Conservation (phyloP, 2,797 vertebrate species). For the Carcharodon carcharias region DNA sequence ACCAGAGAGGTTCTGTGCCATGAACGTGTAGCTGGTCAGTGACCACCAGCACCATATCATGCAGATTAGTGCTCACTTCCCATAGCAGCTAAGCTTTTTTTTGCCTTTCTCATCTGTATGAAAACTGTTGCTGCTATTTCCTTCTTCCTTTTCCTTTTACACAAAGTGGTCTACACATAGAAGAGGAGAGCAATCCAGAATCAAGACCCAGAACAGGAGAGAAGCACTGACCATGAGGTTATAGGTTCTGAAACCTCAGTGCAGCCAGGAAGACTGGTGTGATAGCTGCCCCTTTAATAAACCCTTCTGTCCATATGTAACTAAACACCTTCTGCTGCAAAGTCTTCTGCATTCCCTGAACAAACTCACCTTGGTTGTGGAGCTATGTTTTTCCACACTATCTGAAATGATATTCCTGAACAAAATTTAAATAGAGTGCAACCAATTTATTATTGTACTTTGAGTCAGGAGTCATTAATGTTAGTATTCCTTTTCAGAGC, state of each 20-base stretch:
- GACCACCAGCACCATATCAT: background rate
- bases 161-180: background rate
- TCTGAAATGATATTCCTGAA: background rate
- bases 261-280: background rate
- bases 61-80: background rate
- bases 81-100: background rate
- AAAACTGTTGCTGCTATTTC: background rate
- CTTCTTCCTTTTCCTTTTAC: background rate
- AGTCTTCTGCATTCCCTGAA: background rate
- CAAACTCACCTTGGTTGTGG: background rate
- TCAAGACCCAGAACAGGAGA: background rate
- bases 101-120: background rate
- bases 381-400: background rate
- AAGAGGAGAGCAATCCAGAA: background rate
- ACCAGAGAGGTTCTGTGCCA: background rate
- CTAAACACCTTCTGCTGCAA: background rate
- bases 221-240: background rate
- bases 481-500: background rate
- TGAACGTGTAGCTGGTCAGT: background rate
- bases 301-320: background rate
- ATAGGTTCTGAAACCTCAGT: background rate
- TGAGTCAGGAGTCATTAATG: background rate
- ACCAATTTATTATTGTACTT: background rate
- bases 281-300: background rate
- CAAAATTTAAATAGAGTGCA: background rate